phyloP scores from a whole-genome alignment of 2,797 vertebrate genomes.

The Gobionotothen gibberifrons region DNA sequence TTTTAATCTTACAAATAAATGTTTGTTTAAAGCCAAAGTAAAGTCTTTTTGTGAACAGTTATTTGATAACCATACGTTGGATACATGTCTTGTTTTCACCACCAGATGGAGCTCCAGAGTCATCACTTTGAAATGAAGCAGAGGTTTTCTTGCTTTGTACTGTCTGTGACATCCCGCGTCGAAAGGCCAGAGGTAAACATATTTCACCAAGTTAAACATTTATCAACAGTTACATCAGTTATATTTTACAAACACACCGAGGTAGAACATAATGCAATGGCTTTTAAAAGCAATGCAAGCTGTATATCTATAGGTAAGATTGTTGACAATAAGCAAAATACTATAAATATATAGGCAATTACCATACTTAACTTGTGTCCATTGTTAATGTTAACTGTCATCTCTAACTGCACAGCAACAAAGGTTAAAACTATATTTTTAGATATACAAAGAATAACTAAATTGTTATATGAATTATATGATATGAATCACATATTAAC shows the following conservation, averaged over 20 bases:
- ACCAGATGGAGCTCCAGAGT: conserved; percentile 54
- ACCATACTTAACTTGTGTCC: background rate
- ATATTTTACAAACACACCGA: background rate
- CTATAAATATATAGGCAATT: background rate
- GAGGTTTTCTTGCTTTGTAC: background rate
- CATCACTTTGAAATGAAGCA: conserved; percentile 5
- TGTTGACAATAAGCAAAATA: conserved; percentile 18
- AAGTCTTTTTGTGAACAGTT: conserved; percentile 2
- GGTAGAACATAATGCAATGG: background rate
- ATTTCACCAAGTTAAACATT: background rate
- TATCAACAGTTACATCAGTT: background rate
- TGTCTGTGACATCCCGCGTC: background rate
- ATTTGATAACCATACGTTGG: background rate
- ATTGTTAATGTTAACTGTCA: too few relatives aligned
- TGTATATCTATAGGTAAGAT: background rate
- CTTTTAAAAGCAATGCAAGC: background rate
- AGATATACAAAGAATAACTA: background rate
- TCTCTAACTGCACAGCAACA: background rate
- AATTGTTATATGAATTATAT: background rate
- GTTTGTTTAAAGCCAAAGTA: conserved; percentile 37
- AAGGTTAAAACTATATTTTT: background rate
- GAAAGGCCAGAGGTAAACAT: background rate
- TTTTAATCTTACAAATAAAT: conserved; percentile 62
- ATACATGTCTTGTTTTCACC: conserved; percentile 17
- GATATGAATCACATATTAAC: too few relatives aligned